A percentile compares a stretch with the other conserved stretches of the same genome.
Evolutionary conservation across 2,888 invertebrate species (phyloP).

Genomic region (Lasioglossum figueresi): DNA sequence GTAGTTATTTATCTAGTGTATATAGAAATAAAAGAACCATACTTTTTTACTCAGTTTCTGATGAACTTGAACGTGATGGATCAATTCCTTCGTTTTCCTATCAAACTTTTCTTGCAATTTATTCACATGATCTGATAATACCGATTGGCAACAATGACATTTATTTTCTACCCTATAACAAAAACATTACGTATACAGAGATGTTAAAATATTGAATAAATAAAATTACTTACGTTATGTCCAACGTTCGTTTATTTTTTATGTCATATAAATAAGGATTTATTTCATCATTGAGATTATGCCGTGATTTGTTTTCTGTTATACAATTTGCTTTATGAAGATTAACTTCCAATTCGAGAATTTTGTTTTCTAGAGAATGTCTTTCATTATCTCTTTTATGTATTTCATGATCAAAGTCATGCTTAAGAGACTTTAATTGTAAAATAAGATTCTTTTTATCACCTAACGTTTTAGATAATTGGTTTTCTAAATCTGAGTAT

Average conservation of each 20-base stretch:
- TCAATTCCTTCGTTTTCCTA: constrained; percentile 85
- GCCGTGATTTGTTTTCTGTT: constrained; percentile 75
- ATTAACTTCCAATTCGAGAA: constrained; percentile 82
- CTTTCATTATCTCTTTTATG: constrained; percentile 87
- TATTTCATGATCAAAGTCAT: constrained; percentile 85
- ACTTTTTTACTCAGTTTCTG: constrained; percentile 87
- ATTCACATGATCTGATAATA: constrained; percentile 59
- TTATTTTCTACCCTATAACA: constrained; percentile 56
- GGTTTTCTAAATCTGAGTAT: constrained; percentile 76
- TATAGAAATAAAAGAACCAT: not conserved
- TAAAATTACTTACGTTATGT: constrained; percentile 65
- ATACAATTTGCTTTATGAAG: constrained; percentile 79
- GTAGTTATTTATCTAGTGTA: not conserved
- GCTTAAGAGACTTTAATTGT: constrained; percentile 86
- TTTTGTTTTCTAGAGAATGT: constrained; percentile 82
- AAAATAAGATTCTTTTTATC: constrained; percentile 86
- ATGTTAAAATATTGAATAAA: constrained; percentile 24
- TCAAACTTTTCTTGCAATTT: constrained; percentile 78
- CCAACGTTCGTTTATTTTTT: constrained; percentile 63
- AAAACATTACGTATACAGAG: not conserved
- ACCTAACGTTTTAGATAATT: constrained; percentile 72
- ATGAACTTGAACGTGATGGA: constrained; percentile 86
- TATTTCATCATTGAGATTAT: constrained; percentile 76
- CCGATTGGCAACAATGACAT: constrained; percentile 55
- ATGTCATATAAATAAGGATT: constrained; percentile 76